A percentile compares a stretch with the other conserved stretches of the same genome.
These are phyloP conservation scores for Caradrina clavipalpis DNA, from an alignment of 2,888 invertebrate species.

Conservation along the genomic window DNA sequence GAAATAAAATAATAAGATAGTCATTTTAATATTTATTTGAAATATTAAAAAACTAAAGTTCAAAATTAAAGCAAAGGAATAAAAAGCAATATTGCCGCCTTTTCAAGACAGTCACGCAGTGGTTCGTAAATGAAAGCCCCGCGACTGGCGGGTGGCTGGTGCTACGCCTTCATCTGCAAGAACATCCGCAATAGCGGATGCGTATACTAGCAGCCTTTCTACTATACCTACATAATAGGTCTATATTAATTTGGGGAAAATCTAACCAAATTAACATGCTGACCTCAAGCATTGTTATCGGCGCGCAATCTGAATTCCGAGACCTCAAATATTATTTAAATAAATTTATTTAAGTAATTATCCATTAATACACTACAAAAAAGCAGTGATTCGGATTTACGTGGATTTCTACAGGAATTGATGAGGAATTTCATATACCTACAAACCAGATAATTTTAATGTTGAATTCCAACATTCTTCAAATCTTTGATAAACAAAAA, in stretches of 20 bases:
- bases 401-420: neutral
- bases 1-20: too few species aligned
- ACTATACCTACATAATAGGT: too few species aligned
- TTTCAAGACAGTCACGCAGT: too few species aligned
- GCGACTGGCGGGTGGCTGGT: too few species aligned
- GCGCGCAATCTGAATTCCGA: neutral
- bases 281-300: neutral
- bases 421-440: neutral
- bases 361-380: slow-evolving; percentile 1
- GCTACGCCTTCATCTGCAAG: too few species aligned
- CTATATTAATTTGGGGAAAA: neutral
- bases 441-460: neutral
- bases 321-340: neutral
- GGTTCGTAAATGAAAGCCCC: too few species aligned
- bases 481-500: neutral
- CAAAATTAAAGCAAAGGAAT: too few species aligned
- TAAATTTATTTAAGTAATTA: neutral
- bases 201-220: too few species aligned
- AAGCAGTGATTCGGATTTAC: neutral
- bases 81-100: too few species aligned
- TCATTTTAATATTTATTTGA: too few species aligned
- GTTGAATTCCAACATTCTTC: neutral
- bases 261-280: neutral
- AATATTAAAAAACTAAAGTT: too few species aligned
- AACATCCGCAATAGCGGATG: too few species aligned